Conservation (phyloP, 2,797 vertebrate genomes). For the Picus viridis region DNA sequence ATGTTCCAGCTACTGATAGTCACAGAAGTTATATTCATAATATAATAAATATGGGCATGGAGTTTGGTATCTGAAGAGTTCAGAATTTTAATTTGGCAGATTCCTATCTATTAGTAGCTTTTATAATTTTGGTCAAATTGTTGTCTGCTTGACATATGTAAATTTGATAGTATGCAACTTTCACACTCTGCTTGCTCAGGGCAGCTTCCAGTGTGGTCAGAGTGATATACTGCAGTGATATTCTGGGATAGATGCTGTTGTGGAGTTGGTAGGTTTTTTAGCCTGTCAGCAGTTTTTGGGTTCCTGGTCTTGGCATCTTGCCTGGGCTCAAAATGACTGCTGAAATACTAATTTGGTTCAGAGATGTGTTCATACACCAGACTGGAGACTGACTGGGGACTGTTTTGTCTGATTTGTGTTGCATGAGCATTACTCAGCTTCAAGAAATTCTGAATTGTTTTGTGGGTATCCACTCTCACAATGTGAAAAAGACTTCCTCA, state of each 20-base stretch:
- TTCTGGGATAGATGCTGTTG: background rate
- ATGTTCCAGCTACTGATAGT: background rate
- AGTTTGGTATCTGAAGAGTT: background rate
- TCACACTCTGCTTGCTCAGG: background rate
- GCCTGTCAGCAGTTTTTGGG: background rate
- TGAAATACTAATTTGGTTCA: background rate
- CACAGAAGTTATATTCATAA: background rate
- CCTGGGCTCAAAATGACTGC: background rate
- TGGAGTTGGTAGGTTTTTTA: background rate
- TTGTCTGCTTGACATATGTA: slow-evolving; percentile 28
- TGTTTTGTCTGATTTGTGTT: background rate
- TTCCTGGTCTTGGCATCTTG: background rate
- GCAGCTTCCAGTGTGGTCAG: background rate
- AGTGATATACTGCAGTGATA: background rate
- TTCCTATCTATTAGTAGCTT: slow-evolving; percentile 9
- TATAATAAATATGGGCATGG: background rate
- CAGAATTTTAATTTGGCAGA: slow-evolving; percentile 9
- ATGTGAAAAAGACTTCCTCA: background rate
- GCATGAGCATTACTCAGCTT: background rate
- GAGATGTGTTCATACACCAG: background rate
- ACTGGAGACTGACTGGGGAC: background rate
- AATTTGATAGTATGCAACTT: background rate
- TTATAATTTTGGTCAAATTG: slow-evolving; percentile 30
- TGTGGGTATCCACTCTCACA: background rate
- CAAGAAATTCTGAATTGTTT: background rate